phyloP scores from a whole-genome alignment of 2,113 vertebrate genomes.

The Poecile atricapillus region DNA sequence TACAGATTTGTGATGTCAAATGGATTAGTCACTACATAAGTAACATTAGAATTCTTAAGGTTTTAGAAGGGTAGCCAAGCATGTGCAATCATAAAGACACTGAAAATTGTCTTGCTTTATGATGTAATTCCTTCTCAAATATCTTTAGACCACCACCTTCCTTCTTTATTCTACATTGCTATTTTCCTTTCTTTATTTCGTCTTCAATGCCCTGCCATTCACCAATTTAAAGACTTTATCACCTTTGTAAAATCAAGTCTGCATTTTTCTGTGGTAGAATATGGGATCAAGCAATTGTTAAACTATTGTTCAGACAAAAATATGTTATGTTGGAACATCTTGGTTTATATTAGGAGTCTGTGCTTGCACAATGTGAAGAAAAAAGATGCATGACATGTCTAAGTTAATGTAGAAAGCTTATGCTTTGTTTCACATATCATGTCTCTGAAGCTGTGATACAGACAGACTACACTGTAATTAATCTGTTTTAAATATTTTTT shows the following conservation, averaged over 20 bases:
- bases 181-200: not conserved
- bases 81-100: not conserved
- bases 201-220: not conserved
- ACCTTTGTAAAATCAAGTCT: not conserved
- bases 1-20: not conserved
- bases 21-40: not conserved
- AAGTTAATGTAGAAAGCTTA: not conserved
- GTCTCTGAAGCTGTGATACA: not conserved
- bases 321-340: not conserved
- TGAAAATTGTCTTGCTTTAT: not conserved
- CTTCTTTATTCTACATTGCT: not conserved
- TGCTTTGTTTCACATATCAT: not conserved
- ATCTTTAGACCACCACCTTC: not conserved
- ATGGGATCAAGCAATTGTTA: not conserved
- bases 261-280: not conserved
- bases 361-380: not conserved
- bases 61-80: not conserved
- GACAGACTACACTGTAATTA: not conserved
- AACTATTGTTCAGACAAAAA: not conserved
- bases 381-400: not conserved
- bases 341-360: not conserved
- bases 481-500: not conserved
- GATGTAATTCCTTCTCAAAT: not conserved
- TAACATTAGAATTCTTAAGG: not conserved
- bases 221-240: not conserved